These are phyloP conservation scores for Nothoprocta perdicaria DNA, from an alignment of 2,113 vertebrate species.

Conservation along the genomic window DNA sequence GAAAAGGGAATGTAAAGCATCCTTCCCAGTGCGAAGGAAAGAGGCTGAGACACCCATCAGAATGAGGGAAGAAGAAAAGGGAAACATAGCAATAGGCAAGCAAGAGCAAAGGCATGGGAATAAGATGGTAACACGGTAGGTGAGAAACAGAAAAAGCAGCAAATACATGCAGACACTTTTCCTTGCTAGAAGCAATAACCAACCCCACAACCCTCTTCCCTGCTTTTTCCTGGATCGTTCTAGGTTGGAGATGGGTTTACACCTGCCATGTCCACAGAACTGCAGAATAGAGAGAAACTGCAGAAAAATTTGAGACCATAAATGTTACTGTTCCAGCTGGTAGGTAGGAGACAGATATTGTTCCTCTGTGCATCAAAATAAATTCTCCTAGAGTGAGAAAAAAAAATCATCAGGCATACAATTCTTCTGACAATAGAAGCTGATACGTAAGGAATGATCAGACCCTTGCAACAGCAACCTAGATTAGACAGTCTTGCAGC, in stretches of 20 bases:
- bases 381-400: neutral
- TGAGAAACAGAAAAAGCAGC: no score
- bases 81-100: neutral
- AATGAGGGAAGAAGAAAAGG: neutral
- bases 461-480: neutral
- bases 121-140: neutral
- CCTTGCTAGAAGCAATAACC: no score
- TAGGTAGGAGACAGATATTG: neutral
- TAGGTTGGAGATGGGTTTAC: no score
- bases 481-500: rapidly evolving
- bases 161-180: no score
- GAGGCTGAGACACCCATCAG: neutral
- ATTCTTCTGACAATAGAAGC: neutral
- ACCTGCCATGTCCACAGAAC: no score
- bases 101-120: neutral
- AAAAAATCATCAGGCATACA: neutral
- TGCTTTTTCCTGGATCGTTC: no score
- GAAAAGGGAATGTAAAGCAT: neutral
- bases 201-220: no score
- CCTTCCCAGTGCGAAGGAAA: neutral
- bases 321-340: neutral
- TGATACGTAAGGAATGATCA: neutral
- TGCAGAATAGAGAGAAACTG: neutral
- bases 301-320: neutral
- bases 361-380: neutral